A percentile compares a stretch with the other conserved stretches of the same genome.
These are phyloP conservation scores for Drosophila pallidifrons DNA, from an alignment of 1,140 invertebrate genomes.

Conservation along the genomic window DNA sequence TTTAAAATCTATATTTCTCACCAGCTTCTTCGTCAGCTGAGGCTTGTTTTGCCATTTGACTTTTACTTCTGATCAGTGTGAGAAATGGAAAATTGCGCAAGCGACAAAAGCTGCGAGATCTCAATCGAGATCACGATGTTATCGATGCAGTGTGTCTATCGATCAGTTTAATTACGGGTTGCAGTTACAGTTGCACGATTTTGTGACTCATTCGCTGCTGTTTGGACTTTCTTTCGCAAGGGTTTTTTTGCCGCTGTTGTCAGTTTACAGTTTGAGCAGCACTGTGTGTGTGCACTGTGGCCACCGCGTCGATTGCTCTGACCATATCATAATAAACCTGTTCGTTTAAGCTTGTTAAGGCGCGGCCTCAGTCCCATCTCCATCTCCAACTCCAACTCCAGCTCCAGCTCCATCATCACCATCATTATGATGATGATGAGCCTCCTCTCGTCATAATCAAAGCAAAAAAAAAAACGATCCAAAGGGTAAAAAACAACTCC, in stretches of 20 bases:
- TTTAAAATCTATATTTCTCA: too few relatives aligned
- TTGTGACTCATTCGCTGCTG: slow-evolving; percentile 18
- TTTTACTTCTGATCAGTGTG: slow-evolving; percentile 4
- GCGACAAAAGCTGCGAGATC: slow-evolving; percentile 1
- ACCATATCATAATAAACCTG: slow-evolving; percentile 78
- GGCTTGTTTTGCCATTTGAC: not conserved
- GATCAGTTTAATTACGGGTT: slow-evolving; percentile 33
- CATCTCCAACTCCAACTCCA: slow-evolving; percentile 12
- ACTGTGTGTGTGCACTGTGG: slow-evolving; percentile 16
- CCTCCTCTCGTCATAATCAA: slow-evolving; percentile 53
- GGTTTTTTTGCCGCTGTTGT: not conserved
- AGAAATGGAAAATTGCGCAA: slow-evolving; percentile 16
- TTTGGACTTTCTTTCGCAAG: slow-evolving; percentile 23
- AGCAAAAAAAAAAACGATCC: slow-evolving; percentile 20
- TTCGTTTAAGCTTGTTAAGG: slow-evolving; percentile 76
- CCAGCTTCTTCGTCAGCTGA: too few relatives aligned
- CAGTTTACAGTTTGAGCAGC: slow-evolving; percentile 36
- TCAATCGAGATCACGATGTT: not conserved
- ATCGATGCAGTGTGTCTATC: slow-evolving; percentile 3
- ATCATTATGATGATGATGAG: slow-evolving; percentile 30
- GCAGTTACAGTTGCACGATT: slow-evolving; percentile 28
- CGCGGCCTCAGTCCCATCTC: slow-evolving; percentile 50
- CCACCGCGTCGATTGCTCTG: slow-evolving; percentile 24
- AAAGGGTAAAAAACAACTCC: not conserved
- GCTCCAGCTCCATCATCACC: slow-evolving; percentile 27